Evolutionary conservation across 2,797 vertebrate species (phyloP).

Genomic region (Myiotriccus ornatus): DNA sequence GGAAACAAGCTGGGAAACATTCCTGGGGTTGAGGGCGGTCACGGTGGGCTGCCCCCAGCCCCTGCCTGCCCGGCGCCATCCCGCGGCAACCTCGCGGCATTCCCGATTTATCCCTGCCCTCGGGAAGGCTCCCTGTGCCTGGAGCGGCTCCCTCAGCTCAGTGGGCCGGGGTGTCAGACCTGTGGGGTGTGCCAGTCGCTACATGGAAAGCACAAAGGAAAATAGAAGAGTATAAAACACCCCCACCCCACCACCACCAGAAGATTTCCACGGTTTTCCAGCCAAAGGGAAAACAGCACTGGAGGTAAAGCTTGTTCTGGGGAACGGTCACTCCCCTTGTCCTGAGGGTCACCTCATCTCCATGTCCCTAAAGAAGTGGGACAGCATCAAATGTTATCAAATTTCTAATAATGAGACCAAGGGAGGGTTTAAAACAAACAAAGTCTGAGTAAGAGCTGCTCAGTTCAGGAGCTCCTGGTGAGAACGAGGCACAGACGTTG

Average conservation of each 20-base stretch:
- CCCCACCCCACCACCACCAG: too few species aligned
- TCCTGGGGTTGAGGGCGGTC: not conserved
- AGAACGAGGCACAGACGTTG: not conserved
- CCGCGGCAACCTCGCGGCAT: not conserved
- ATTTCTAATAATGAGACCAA: not conserved
- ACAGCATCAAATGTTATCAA: not conserved
- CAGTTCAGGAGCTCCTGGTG: not conserved
- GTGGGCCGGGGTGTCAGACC: not conserved
- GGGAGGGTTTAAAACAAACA: not conserved
- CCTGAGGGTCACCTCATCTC: not conserved
- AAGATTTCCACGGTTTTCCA: not conserved
- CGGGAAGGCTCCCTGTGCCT: not conserved
- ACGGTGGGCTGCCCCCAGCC: not conserved
- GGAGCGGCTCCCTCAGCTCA: not conserved
- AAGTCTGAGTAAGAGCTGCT: not conserved
- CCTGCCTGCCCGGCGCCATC: not conserved
- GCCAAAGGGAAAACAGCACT: accelerated
- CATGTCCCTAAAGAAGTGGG: not conserved
- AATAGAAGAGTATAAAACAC: not conserved
- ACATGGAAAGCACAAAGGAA: not conserved
- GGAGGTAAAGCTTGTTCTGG: not conserved
- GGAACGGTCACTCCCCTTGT: not conserved
- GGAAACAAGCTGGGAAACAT: not conserved
- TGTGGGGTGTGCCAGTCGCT: not conserved
- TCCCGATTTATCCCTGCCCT: not conserved